These are phyloP conservation scores for Gambusia affinis DNA, from an alignment of 2,113 vertebrate species.

Conservation along the genomic window DNA sequence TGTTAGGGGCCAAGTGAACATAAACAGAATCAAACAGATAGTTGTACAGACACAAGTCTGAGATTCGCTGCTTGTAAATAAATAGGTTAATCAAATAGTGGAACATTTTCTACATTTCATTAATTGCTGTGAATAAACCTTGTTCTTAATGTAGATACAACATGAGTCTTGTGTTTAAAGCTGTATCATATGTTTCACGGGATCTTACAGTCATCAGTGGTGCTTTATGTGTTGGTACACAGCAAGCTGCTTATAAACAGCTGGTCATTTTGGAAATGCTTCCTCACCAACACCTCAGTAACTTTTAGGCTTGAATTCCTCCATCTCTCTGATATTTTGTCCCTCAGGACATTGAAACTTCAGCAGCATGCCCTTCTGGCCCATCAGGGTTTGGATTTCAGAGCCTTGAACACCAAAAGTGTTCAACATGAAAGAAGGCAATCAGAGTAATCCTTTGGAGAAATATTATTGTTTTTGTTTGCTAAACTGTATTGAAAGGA, in stretches of 20 bases:
- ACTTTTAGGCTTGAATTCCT: constrained; percentile 54
- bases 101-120: not conserved
- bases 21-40: not conserved
- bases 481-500: not conserved
- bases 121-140: not conserved
- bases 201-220: not conserved
- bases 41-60: not conserved
- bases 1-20: not conserved
- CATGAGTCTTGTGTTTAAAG: not conserved
- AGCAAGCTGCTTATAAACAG: constrained; percentile 26
- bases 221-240: constrained; percentile 16
- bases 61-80: not conserved
- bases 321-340: constrained; percentile 4
- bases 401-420: not conserved
- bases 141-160: not conserved
- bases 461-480: not conserved
- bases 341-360: constrained; percentile 31
- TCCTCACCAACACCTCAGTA: constrained; percentile 10
- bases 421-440: not conserved
- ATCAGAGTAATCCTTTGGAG: not conserved
- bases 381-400: constrained; percentile 19
- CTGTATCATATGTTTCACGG: not conserved
- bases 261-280: constrained; percentile 29
- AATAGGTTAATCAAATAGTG: not conserved
- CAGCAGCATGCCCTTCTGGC: constrained; percentile 23